phyloP scores from a whole-genome alignment of 2,113 vertebrate species.

The Channa argus region DNA sequence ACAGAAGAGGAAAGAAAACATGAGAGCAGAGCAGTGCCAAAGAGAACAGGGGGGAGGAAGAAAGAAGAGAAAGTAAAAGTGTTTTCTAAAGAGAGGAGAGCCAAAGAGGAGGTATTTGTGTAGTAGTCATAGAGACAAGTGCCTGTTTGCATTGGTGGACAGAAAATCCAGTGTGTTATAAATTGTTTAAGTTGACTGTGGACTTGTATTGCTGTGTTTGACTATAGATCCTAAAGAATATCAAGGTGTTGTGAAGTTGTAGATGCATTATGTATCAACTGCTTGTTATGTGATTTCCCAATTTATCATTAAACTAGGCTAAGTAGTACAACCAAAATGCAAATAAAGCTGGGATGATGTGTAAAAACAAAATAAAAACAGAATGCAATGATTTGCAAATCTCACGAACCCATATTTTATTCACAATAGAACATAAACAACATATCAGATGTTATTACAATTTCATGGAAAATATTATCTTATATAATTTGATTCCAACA shows the following conservation, averaged over 20 bases:
- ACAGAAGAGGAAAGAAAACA: slow-evolving; percentile 25
- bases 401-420: too few species aligned
- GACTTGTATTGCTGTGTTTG: slow-evolving; percentile 9
- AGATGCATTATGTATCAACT: slow-evolving; percentile 1
- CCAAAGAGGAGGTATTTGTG: slow-evolving; percentile 66
- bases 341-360: too few species aligned
- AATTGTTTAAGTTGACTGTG: not conserved
- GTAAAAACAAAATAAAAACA: too few species aligned
- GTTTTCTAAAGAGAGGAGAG: slow-evolving; percentile 56
- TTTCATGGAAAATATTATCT: too few species aligned
- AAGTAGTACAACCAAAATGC: not conserved
- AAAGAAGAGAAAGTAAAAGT: slow-evolving; percentile 50
- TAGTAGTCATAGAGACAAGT: slow-evolving; percentile 40
- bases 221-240: not conserved
- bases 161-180: too few species aligned
- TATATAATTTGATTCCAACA: too few species aligned
- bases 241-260: slow-evolving; percentile 17
- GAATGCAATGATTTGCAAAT: too few species aligned
- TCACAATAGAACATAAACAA: too few species aligned
- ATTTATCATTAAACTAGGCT: not conserved
- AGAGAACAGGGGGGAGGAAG: slow-evolving; percentile 47
- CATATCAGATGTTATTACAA: too few species aligned
- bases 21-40: slow-evolving; percentile 33
- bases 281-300: slow-evolving; percentile 23
- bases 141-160: slow-evolving; percentile 27